phyloP scores from a whole-genome alignment of 2,888 invertebrate genomes.

The Drosophila merina region DNA sequence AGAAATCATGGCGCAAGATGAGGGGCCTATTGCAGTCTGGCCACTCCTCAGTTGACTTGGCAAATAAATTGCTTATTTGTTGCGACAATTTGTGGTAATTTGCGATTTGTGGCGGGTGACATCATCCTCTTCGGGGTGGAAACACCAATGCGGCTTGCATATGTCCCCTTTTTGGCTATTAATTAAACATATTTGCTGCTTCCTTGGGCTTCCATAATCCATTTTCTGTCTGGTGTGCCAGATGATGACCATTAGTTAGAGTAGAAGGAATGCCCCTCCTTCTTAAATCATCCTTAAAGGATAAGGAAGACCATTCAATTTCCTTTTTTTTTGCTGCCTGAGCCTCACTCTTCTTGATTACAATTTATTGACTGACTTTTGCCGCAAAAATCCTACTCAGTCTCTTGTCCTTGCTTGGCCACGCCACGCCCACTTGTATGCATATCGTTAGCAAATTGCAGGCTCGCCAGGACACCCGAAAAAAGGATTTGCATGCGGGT shows the following conservation, averaged over 20 bases:
- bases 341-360: conserved; percentile 54
- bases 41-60: conserved; percentile 55
- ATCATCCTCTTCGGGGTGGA: conserved; percentile 12
- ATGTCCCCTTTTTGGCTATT: conserved; percentile 52
- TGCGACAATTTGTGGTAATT: conserved; percentile 79
- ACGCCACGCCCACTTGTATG: conserved; percentile 57
- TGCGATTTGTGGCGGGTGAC: conserved; percentile 68
- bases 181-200: conserved; percentile 69
- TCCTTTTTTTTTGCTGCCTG: neutral
- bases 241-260: conserved; percentile 29
- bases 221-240: conserved; percentile 26
- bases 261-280: neutral
- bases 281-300: neutral
- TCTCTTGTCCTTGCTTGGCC: conserved; percentile 13
- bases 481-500: conserved; percentile 34
- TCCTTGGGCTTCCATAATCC: conserved; percentile 41
- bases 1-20: conserved; percentile 39
- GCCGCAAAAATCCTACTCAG: conserved; percentile 38
- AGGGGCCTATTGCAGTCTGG: conserved; percentile 26
- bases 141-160: conserved; percentile 20
- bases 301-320: conserved; percentile 1
- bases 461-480: conserved; percentile 58
- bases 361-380: conserved; percentile 70
- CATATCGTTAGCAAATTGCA: conserved; percentile 80
- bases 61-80: conserved; percentile 80